Base-by-base conservation (phyloP, 2,797 vertebrate genomes). In the Miopithecus talapoin region DNA sequence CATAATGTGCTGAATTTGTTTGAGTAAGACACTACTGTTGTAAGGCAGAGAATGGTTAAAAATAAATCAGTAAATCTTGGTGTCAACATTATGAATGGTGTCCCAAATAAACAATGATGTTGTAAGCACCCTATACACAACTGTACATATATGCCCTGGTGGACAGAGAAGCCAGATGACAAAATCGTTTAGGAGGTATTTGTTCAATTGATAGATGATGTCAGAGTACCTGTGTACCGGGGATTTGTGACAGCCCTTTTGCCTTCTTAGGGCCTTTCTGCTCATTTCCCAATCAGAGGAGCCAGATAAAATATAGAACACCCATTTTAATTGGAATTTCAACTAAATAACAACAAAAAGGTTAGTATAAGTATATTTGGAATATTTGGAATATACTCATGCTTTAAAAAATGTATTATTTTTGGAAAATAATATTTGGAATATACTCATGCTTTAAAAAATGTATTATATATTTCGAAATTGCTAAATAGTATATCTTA, bases 31-130 rank as follows among this genome's bases (percentile, higher is more conserved):
- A 48, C 13, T 39, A 78, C 46, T 93, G n/a, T 30, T n/a, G 61
- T 50, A 84, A 92, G 48, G 39, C 87, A 95, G 61, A 91, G 86
- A 87, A 94, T 43, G 46, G n/a, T 88, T 88, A 92, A 36, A 94
- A 94, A 83, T 48, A 75, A 78, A 72, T 64, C 81, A 89, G 26
- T 53, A 78, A 89, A 53, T 72, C 46, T 92, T 36, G 48, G 46
- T 57, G 36, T 48, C 46, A 93, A 95, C 85, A 80, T 83, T 86
- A 89, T 50, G 59, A 85, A 89, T 68, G 39, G 33, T 41, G 26
- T 11, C 21, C 14, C 17, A 12, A 21, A 78, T 83, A 87, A 5
- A 84, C 97, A 97, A 84, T 33, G 22, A 64, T 57, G 8, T 2
- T 85, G n/a, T 43, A 24, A 70, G 33, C 0, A 26, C 17, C 26